Base-by-base conservation (phyloP, 2,888 invertebrate genomes). In the Pediacus dermestoides region DNA sequence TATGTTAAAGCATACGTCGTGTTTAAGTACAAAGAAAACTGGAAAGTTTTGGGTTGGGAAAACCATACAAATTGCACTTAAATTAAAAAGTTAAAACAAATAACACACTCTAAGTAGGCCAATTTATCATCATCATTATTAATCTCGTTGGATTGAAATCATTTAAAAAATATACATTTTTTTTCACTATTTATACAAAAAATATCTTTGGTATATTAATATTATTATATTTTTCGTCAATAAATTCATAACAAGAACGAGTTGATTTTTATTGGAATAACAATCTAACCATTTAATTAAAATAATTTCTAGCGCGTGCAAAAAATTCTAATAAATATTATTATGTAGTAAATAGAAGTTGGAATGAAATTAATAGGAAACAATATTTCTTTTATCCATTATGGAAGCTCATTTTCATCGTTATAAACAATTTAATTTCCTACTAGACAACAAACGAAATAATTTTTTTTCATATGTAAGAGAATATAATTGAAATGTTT, bases 181-280 rank as follows among this genome's bases (percentile, higher is more conserved):
- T 50, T 47, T 61, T 50, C 47, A 38, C 44, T 55, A 59, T 58
- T 51, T 65, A 63, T 63, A 66, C 64, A 66, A 66, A 65, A 66
- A 64, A 66, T 65, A 64, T 67, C 67, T 67, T 67, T 67, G 67
- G 67, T 67, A 67, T 67, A 61, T 9, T 23, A 28, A n/a, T n/a
- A n/a, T n/a, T 28, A 28, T 28, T 28, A 13, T 60, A 60, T 57
- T 58, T 55, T n/a, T n/a, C n/a, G n/a, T n/a, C n/a, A n/a, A n/a
- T 52, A 46, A 60, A 61, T 60, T 62, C 60, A 63, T 65, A 66
- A 66, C 64, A 60, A 62, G 58, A 58, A 59, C 55, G 48, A n/a
- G n/a, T 53, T 43, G 41, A 42, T 32, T 39, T 52, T 53, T 50
- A 44, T 37, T 42, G 34, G 41, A 38, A 46, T 48, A 58, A 57